These are phyloP conservation scores for Prosapia bicincta DNA, from an alignment of 2,888 invertebrate species.

Conservation along the genomic window DNA sequence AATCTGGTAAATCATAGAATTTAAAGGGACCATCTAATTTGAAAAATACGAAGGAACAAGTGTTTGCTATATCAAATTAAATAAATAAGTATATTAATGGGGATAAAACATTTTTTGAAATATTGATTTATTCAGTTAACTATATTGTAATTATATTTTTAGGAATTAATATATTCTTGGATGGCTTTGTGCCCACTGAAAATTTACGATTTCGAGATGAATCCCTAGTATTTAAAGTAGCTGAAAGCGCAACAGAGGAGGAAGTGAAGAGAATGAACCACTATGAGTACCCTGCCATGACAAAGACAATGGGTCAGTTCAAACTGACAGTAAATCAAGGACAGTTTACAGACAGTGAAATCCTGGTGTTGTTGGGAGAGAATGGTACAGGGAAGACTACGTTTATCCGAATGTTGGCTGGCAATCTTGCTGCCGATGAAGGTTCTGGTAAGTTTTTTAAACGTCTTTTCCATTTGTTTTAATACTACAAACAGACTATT, in stretches of 20 bases:
- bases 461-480: too few relatives aligned
- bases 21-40: too few relatives aligned
- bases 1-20: too few relatives aligned
- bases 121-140: neutral
- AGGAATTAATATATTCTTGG: conserved; percentile 98
- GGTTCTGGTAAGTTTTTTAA: conserved; percentile 60
- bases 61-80: too few relatives aligned
- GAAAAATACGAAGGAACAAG: neutral
- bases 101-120: neutral
- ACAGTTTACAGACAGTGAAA: conserved; percentile 98
- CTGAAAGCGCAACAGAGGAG: conserved; percentile 96
- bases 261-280: conserved; percentile 93
- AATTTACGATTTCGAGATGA: conserved; percentile 97
- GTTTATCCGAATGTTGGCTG: conserved; percentile 97
- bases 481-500: too few relatives aligned
- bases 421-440: conserved; percentile 87
- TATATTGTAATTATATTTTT: conserved; percentile 30
- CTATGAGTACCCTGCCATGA: conserved; percentile 93
- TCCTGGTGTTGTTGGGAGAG: conserved; percentile 93
- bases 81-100: neutral
- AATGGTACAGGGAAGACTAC: conserved; percentile 99
- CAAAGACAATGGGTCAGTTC: conserved; percentile 78
- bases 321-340: conserved; percentile 77
- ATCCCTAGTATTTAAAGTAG: conserved; percentile 96
- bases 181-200: conserved; percentile 99